Conservation (phyloP, 2,888 invertebrate genomes). For the Mellilla xanthometata region DNA sequence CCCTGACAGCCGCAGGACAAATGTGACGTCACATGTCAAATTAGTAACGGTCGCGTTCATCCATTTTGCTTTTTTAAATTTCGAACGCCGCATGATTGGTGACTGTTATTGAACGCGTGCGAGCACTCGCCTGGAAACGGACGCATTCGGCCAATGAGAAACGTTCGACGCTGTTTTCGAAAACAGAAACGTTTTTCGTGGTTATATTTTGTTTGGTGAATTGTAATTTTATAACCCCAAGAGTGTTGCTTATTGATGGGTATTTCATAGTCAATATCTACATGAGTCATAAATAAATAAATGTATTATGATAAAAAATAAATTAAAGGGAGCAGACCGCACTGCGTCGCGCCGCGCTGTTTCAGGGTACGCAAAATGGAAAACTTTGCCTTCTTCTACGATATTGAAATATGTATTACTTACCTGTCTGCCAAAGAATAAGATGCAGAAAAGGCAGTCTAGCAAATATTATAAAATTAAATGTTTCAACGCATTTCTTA, state of each 20-base stretch:
- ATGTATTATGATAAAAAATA: too few species aligned
- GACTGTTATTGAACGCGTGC: slow-evolving; percentile 62
- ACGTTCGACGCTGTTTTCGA: slow-evolving; percentile 32
- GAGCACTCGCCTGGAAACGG: slow-evolving; percentile 52
- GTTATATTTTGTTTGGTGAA: too few species aligned
- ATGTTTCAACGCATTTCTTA: too few species aligned
- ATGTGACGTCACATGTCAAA: slow-evolving; percentile 76
- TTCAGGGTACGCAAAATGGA: slow-evolving; percentile 49
- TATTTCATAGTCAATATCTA: too few species aligned
- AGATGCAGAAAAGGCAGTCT: background rate
- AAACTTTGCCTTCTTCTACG: slow-evolving; percentile 65
- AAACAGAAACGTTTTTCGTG: slow-evolving; percentile 9
- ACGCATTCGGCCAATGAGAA: slow-evolving; percentile 49
- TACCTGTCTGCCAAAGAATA: slow-evolving; percentile 44
- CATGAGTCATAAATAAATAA: too few species aligned
- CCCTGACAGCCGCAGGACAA: slow-evolving; percentile 56
- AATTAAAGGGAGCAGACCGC: too few species aligned
- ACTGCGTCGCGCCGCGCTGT: too few species aligned
- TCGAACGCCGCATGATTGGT: slow-evolving; percentile 69
- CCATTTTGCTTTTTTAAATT: slow-evolving; percentile 75
- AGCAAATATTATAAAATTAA: too few species aligned
- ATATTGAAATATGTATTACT: slow-evolving; percentile 62
- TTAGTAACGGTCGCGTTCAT: slow-evolving; percentile 69
- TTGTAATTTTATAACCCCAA: too few species aligned
- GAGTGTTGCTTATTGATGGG: too few species aligned